Conservation (phyloP, 2,113 vertebrate genomes). For the Nerophis ophidion region DNA sequence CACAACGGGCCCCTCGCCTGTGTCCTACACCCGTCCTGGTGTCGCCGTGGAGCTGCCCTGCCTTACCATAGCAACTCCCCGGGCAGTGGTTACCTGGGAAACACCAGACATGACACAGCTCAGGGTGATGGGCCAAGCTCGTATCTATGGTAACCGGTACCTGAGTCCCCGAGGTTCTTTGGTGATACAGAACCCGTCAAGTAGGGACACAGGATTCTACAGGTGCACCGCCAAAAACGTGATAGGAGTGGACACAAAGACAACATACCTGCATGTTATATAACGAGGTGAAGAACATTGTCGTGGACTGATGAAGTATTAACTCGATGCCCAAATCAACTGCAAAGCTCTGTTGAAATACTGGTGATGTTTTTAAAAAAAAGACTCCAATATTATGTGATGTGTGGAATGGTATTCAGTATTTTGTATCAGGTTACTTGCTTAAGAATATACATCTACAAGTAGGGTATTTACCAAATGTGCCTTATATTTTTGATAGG, state of each 20-base stretch:
- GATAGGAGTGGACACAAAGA: conserved; percentile 83
- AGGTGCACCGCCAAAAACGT: conserved; percentile 87
- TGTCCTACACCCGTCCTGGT: conserved; percentile 80
- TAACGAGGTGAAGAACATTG: conserved; percentile 50
- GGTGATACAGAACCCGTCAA: conserved; percentile 80
- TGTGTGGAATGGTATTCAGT: conserved; percentile 13
- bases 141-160: conserved; percentile 82
- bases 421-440: conserved; percentile 11
- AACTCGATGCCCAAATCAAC: conserved; percentile 52
- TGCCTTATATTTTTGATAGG: conserved; percentile 6
- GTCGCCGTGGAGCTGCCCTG: conserved; percentile 81
- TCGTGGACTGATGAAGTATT: conserved; percentile 20
- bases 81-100: conserved; percentile 83
- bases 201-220: conserved; percentile 83
- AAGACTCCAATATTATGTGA: conserved; percentile 24
- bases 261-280: conserved; percentile 88
- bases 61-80: conserved; percentile 81
- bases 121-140: conserved; percentile 72
- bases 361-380: conserved; percentile 45
- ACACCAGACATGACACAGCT: conserved; percentile 82
- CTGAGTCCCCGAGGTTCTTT: conserved; percentile 85
- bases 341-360: conserved; percentile 62
- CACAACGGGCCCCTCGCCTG: conserved; percentile 77
- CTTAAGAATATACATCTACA: background rate
- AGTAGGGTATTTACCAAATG: background rate